Evolutionary conservation across 2,113 vertebrate genomes (phyloP).

Genomic region (Sebastes schlegelii): DNA sequence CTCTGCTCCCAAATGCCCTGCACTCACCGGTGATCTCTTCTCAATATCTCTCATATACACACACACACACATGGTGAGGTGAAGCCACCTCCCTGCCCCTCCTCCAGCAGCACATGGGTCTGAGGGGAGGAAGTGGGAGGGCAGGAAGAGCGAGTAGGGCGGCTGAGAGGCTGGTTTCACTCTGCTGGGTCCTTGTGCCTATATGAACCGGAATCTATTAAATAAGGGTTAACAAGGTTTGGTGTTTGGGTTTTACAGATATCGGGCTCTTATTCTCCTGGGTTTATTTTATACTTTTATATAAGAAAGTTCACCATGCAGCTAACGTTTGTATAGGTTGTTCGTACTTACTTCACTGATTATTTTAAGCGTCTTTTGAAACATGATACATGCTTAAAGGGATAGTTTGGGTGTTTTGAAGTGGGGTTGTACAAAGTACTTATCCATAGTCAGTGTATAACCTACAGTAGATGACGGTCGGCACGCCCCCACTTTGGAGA

Average conservation of each 20-base stretch:
- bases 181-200: slow-evolving; percentile 71
- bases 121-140: slow-evolving; percentile 45
- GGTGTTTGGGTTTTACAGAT: neutral
- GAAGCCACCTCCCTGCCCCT: slow-evolving; percentile 45
- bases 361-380: neutral
- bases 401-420: too few species aligned
- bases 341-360: neutral
- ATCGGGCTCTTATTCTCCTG: neutral
- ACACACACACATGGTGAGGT: slow-evolving; percentile 25
- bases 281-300: too few species aligned
- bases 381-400: neutral
- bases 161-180: slow-evolving; percentile 15
- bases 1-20: slow-evolving; percentile 47
- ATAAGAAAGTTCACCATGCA: neutral
- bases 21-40: slow-evolving; percentile 20
- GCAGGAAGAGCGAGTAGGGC: neutral
- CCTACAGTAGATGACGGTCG: too few species aligned
- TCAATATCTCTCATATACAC: slow-evolving; percentile 14
- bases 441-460: too few species aligned
- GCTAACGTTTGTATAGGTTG: neutral
- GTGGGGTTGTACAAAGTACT: too few species aligned
- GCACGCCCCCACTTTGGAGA: too few species aligned
- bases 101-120: slow-evolving; percentile 56
- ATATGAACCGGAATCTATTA: neutral
- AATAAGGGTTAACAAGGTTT: neutral